These are phyloP conservation scores for Drosophila serrata DNA, from an alignment of 1,140 invertebrate species.

Conservation along the genomic window DNA sequence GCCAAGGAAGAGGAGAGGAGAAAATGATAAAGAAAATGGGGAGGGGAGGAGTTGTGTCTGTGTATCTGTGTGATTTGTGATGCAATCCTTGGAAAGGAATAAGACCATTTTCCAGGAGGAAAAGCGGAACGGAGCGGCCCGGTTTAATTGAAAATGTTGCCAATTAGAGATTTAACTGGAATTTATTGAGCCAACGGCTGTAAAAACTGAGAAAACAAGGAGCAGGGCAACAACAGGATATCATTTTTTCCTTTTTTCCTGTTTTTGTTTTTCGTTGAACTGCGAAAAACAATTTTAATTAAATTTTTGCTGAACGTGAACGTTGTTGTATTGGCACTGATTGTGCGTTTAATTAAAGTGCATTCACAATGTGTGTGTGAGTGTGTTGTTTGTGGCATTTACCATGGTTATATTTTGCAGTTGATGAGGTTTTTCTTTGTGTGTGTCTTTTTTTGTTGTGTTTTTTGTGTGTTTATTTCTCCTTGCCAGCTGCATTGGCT, in stretches of 20 bases:
- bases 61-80: slow-evolving; percentile 16
- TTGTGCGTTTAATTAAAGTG: slow-evolving; percentile 55
- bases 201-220: background rate
- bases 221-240: slow-evolving; percentile 8
- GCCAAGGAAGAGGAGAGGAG: background rate
- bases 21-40: background rate
- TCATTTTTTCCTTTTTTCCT: background rate
- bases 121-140: slow-evolving; percentile 16
- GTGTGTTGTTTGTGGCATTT: slow-evolving; percentile 10
- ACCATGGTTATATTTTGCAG: slow-evolving; percentile 4
- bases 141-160: slow-evolving; percentile 36
- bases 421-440: slow-evolving; percentile 4
- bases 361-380: slow-evolving; percentile 14
- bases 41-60: slow-evolving; percentile 6
- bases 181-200: slow-evolving; percentile 33
- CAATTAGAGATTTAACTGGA: slow-evolving; percentile 42
- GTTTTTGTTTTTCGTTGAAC: slow-evolving; percentile 9
- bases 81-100: slow-evolving; percentile 18
- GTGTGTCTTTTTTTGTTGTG: background rate
- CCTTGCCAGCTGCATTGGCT: slow-evolving; percentile 7
- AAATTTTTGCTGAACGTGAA: slow-evolving; percentile 17
- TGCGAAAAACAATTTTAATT: slow-evolving; percentile 47
- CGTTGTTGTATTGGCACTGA: slow-evolving; percentile 27
- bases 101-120: background rate
- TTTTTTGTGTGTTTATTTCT: background rate